Evolutionary conservation across 2,888 invertebrate genomes (phyloP).

Genomic region (Chaitophorus viminalis): DNA sequence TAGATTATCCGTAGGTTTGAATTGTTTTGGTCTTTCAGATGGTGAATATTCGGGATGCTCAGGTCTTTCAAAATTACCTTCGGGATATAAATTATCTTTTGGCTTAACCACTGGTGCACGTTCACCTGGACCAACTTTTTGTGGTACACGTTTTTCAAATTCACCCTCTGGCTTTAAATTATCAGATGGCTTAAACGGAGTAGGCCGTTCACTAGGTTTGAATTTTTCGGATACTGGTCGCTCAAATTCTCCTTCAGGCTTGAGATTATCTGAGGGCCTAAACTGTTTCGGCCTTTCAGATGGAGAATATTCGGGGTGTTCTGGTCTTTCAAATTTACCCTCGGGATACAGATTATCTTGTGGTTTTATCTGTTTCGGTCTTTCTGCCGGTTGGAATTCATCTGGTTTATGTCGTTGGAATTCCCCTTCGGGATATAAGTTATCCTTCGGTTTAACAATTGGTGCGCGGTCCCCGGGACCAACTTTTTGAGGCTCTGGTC

Average conservation of each 20-base stretch:
- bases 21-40: slow-evolving; percentile 68
- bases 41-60: slow-evolving; percentile 65
- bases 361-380: slow-evolving; percentile 71
- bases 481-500: slow-evolving; percentile 65
- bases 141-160: slow-evolving; percentile 68
- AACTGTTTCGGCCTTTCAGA: slow-evolving; percentile 66
- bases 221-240: slow-evolving; percentile 66
- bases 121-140: slow-evolving; percentile 69
- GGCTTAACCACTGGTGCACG: slow-evolving; percentile 71
- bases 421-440: slow-evolving; percentile 71
- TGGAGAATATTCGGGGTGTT: slow-evolving; percentile 66
- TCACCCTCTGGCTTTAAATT: slow-evolving; percentile 74
- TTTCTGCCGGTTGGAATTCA: slow-evolving; percentile 69
- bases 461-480: slow-evolving; percentile 68
- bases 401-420: slow-evolving; percentile 68
- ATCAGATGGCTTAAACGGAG: slow-evolving; percentile 68
- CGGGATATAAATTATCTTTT: slow-evolving; percentile 69
- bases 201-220: slow-evolving; percentile 66
- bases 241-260: slow-evolving; percentile 75
- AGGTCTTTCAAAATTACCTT: slow-evolving; percentile 73
- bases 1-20: slow-evolving; percentile 71
- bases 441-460: slow-evolving; percentile 69
- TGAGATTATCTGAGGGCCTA: slow-evolving; percentile 70
- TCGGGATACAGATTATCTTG: slow-evolving; percentile 70
- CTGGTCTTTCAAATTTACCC: slow-evolving; percentile 67